These are phyloP conservation scores for Hydra vulgaris DNA, from an alignment of 30 jellyfish, hydroid and myxozoan species.

Conservation along the genomic window DNA sequence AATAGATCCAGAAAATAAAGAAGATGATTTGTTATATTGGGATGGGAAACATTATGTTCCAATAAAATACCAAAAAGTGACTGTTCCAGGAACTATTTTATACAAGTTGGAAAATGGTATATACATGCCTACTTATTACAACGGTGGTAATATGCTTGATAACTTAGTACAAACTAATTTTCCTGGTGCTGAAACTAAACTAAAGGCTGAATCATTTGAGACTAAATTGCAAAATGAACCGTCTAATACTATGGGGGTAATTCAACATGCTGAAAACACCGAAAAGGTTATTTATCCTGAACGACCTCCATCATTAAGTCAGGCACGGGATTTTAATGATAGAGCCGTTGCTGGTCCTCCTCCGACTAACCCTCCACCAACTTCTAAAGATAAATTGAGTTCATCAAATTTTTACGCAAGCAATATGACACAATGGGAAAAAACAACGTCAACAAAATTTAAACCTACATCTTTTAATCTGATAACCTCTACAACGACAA, in stretches of 20 bases:
- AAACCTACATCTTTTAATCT: neutral
- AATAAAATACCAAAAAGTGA: neutral
- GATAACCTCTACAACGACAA: neutral
- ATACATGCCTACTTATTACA: neutral
- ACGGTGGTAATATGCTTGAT: neutral
- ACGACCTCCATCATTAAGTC: neutral
- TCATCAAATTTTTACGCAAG: neutral
- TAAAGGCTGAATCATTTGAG: too few species aligned
- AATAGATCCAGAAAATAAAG: neutral
- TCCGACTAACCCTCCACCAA: neutral
- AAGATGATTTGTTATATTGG: slow-evolving; percentile 6
- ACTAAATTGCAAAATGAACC: too few species aligned
- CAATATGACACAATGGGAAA: neutral
- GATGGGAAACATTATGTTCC: slow-evolving; percentile 17
- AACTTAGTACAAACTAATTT: neutral
- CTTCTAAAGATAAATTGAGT: neutral
- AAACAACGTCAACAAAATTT: neutral
- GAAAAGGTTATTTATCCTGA: neutral
- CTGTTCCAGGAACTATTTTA: slow-evolving; percentile 13
- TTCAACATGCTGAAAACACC: neutral
- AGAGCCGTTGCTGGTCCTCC: neutral
- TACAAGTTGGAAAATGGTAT: slow-evolving; percentile 2
- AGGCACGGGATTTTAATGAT: neutral
- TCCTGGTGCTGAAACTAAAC: too few species aligned
- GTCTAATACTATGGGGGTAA: too few species aligned